These are phyloP conservation scores for Hystrix cristata DNA, from an alignment of 2,113 vertebrate species.

Conservation along the genomic window DNA sequence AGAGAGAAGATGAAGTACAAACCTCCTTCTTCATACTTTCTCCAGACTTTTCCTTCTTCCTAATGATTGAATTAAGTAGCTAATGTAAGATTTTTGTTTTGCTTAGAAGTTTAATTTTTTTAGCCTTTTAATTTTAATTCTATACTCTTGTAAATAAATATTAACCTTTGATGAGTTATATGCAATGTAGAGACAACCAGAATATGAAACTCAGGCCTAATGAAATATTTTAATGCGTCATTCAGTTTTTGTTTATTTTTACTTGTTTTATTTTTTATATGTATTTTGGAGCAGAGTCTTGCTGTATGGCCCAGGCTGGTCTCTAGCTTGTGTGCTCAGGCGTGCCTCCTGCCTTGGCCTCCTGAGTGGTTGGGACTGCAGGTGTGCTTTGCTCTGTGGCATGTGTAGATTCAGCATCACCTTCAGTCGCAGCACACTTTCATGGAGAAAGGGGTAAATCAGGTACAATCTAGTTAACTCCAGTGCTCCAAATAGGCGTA, in stretches of 20 bases:
- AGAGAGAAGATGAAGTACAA: neutral
- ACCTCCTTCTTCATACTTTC: neutral
- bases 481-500: neutral
- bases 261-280: neutral
- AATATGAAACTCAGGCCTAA: neutral
- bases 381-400: neutral
- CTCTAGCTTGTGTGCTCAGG: neutral
- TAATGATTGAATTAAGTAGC: neutral
- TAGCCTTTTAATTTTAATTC: conserved; percentile 34
- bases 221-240: conserved; percentile 18
- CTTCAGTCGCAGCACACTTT: neutral
- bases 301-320: neutral
- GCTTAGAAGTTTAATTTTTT: conserved; percentile 58
- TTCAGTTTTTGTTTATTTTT: neutral
- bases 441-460: conserved; percentile 15
- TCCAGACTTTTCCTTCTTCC: neutral
- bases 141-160: conserved; percentile 33
- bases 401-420: neutral
- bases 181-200: neutral
- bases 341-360: neutral
- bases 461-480: neutral
- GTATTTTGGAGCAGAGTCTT: neutral
- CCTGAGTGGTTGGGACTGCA: neutral
- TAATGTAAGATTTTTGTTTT: neutral
- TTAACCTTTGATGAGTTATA: conserved; percentile 6